Conservation (phyloP, 2,888 invertebrate species). For the Pediacus dermestoides region DNA sequence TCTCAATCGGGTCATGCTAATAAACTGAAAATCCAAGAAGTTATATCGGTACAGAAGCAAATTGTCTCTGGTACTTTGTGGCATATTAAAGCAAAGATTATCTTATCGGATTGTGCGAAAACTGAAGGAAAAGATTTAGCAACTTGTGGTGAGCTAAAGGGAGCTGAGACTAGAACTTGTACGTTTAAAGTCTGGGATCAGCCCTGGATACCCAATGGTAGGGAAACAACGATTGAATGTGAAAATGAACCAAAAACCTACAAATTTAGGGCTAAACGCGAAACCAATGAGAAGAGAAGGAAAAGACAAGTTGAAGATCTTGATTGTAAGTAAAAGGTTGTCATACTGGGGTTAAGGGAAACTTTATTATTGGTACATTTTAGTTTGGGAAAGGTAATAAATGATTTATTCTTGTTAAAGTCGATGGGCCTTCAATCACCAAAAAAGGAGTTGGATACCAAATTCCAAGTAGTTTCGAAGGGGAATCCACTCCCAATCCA, state of each 20-base stretch:
- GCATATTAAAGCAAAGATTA: slow-evolving; percentile 58
- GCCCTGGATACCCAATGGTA: slow-evolving; percentile 54
- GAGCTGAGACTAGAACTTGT: slow-evolving; percentile 45
- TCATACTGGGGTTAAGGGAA: neutral
- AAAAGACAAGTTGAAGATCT: neutral
- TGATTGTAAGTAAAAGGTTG: slow-evolving; percentile 9
- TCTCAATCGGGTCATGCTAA: slow-evolving; percentile 4
- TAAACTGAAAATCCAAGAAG: slow-evolving; percentile 40
- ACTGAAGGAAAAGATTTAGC: slow-evolving; percentile 11
- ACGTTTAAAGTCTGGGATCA: slow-evolving; percentile 55
- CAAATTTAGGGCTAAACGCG: slow-evolving; percentile 31
- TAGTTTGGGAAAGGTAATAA: neutral
- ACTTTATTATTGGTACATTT: no score
- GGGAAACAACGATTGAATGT: slow-evolving; percentile 49
- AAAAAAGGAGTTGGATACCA: neutral
- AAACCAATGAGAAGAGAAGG: slow-evolving; percentile 2
- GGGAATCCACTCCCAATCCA: neutral
- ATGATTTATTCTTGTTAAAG: neutral
- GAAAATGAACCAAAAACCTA: slow-evolving; percentile 29
- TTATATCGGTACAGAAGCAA: slow-evolving; percentile 52
- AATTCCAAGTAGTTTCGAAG: neutral
- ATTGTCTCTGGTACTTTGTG: slow-evolving; percentile 56
- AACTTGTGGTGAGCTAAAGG: no score
- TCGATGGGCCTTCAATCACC: no score
- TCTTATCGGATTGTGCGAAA: slow-evolving; percentile 55